Base-by-base conservation (phyloP, 2,888 invertebrate species). In the Drosophila meridionalis region DNA sequence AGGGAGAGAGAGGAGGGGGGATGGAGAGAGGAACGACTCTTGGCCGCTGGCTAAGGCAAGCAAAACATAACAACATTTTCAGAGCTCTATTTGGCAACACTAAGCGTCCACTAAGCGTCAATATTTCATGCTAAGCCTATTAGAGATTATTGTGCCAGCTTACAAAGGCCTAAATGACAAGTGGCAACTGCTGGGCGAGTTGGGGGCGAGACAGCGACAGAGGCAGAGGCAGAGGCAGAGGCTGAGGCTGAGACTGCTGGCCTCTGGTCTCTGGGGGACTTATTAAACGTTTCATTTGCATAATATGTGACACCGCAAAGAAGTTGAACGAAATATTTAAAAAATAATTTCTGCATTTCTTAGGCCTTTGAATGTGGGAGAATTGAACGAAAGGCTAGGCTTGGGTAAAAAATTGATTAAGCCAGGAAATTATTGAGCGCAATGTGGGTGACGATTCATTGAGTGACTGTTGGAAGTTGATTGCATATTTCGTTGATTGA, bases 51-150 rank as follows among this genome's bases (percentile, higher is more conserved):
- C 32, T n/a, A 12, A 3, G 36, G 53, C 14, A 38, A 5, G 55
- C 59, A 30, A 60, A 64, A 55, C 14, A 55, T 57, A 78, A 78
- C 70, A 77, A 78, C 64, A 78, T 75, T 78, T 61, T 75, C 71
- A 34, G 60, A 78, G 74, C 74, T 73, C 76, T 76, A 73, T 76
- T 84, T 84, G 86, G 86, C 82, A 83, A 81, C 85, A 83, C 70
- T 83, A 83, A 83, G 85, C 87, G 75, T 85, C 82, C 82, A 83
- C 77, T 83, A 83, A 83, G 87, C 87, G 75, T 86, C 83, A 83
- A 87, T 87, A 87, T 87, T 86, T 87, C 81, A 87, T 82, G 81
- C 72, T 87, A 87, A 87, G 87, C 87, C 86, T 86, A 86, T 87
- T 87, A 86, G 73, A 74, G 87, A 87, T 85, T 87, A 84, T 87